Evolutionary conservation across 2,888 invertebrate species (phyloP).

Genomic region (Baccha elongata): DNA sequence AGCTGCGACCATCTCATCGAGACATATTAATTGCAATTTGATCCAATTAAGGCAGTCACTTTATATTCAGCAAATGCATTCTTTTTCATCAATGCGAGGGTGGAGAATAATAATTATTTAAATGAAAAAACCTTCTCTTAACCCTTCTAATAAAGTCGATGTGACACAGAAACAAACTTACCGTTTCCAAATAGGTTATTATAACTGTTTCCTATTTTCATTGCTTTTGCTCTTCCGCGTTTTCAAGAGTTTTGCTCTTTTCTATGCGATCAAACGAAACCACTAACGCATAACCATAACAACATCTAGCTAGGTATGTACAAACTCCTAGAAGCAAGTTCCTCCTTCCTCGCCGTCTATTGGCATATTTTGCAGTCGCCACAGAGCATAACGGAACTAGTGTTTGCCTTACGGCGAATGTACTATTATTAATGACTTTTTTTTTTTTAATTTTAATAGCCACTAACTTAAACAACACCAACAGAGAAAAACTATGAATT

Average conservation of each 20-base stretch:
- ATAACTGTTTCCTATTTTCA: slow-evolving; percentile 69
- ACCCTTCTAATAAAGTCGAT: neutral
- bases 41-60: slow-evolving; percentile 60
- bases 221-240: slow-evolving; percentile 60
- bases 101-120: slow-evolving; percentile 5
- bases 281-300: slow-evolving; percentile 32
- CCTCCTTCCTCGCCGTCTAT: slow-evolving; percentile 49
- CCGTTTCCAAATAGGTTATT: slow-evolving; percentile 66
- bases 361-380: slow-evolving; percentile 68
- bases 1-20: slow-evolving; percentile 19
- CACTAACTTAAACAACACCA: slow-evolving; percentile 49
- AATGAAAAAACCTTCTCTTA: neutral
- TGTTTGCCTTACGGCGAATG: slow-evolving; percentile 55
- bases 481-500: slow-evolving; percentile 39
- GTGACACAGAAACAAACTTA: slow-evolving; percentile 48
- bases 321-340: slow-evolving; percentile 41
- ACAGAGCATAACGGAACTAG: slow-evolving; percentile 64
- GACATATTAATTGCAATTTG: slow-evolving; percentile 69
- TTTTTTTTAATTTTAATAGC: slow-evolving; percentile 18
- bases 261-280: slow-evolving; percentile 20
- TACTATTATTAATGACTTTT: slow-evolving; percentile 66
- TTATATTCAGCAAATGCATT: slow-evolving; percentile 42
- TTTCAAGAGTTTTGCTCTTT: slow-evolving; percentile 27
- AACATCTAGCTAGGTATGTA: neutral
- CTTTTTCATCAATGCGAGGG: slow-evolving; percentile 2